Evolutionary conservation across 2,113 vertebrate genomes (phyloP).

Genomic region (Numenius arquata): DNA sequence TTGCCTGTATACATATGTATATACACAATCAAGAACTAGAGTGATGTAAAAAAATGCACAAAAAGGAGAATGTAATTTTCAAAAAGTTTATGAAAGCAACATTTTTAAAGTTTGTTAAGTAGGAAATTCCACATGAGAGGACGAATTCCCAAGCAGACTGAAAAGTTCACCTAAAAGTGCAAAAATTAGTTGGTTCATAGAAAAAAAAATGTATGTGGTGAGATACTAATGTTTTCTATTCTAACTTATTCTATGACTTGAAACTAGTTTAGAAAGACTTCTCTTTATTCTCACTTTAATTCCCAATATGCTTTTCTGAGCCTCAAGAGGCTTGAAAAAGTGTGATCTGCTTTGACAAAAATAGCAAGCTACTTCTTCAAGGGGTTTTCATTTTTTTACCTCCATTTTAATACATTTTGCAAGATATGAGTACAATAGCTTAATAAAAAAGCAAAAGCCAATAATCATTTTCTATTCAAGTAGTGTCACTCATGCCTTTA

Average conservation of each 20-base stretch:
- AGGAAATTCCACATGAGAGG: not conserved
- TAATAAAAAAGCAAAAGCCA: constrained; percentile 6
- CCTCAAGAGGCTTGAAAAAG: not conserved
- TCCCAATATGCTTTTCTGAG: not conserved
- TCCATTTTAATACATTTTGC: not conserved
- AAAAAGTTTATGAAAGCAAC: not conserved
- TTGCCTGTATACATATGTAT: not conserved
- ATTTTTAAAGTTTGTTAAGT: not conserved
- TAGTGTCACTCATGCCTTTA: not conserved
- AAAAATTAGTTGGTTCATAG: not conserved
- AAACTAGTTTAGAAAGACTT: not conserved
- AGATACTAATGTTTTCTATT: not conserved
- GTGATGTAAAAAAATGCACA: not conserved
- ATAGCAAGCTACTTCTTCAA: not conserved
- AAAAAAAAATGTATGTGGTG: not conserved
- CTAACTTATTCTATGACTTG: not conserved
- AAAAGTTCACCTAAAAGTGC: not conserved
- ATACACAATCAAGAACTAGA: not conserved
- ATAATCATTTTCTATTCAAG: constrained; percentile 1
- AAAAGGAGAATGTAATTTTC: not conserved
- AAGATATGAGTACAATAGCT: constrained; percentile 2
- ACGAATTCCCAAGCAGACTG: not conserved
- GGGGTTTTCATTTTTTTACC: not conserved
- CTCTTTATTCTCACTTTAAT: not conserved
- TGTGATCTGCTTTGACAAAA: constrained; percentile 18